Evolutionary conservation across 2,113 vertebrate species (phyloP).

Genomic region (Myrmecophaga tridactyla): DNA sequence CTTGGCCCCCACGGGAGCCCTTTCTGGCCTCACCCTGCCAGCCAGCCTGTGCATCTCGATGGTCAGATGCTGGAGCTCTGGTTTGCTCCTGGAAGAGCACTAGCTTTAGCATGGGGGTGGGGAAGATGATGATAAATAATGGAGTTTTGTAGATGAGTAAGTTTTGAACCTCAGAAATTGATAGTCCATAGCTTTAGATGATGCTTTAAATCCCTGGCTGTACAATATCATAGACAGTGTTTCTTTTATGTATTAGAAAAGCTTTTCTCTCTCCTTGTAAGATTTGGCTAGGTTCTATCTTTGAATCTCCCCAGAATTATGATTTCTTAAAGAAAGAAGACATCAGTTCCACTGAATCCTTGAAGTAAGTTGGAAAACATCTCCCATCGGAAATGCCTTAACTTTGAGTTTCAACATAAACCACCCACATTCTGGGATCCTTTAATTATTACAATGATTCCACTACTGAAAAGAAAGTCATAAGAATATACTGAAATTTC

Average conservation of each 20-base stretch:
- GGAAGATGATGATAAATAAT: background rate
- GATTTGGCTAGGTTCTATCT: slow-evolving; percentile 21
- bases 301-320: slow-evolving; percentile 18
- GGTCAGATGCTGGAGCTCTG: background rate
- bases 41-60: background rate
- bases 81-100: no score
- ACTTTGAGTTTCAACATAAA: slow-evolving; percentile 42
- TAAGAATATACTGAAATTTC: slow-evolving; percentile 15
- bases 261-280: background rate
- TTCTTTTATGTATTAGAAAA: slow-evolving; percentile 37
- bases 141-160: background rate
- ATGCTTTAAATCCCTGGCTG: slow-evolving; percentile 14
- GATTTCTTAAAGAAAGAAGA: slow-evolving; percentile 44
- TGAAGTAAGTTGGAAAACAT: slow-evolving; percentile 7
- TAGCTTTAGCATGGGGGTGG: no score
- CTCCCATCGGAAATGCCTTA: background rate
- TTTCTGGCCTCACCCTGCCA: background rate
- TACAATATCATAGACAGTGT: background rate
- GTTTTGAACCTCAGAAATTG: background rate
- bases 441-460: slow-evolving; percentile 8
- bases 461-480: background rate
- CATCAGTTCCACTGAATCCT: slow-evolving; percentile 34
- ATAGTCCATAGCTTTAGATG: slow-evolving; percentile 16
- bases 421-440: background rate
- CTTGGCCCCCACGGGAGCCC: background rate